A percentile compares a stretch with the other conserved stretches of the same genome.
Conservation (phyloP, 1,140 invertebrate genomes). For the Bathynomus jamesi region DNA sequence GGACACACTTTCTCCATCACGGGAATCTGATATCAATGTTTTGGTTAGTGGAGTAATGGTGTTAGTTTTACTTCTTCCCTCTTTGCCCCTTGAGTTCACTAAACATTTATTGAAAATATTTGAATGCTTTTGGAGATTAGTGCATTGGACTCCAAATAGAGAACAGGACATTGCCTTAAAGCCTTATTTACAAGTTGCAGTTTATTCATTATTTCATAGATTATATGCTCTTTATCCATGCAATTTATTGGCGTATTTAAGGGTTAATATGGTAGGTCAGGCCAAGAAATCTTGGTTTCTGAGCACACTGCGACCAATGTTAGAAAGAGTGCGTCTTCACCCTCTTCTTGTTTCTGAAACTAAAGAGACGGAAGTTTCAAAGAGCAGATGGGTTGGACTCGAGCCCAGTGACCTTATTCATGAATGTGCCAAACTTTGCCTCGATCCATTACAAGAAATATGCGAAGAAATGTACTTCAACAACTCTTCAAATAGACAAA, state of each 20-base stretch:
- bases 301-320: conserved; percentile 44
- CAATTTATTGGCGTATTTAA: neutral
- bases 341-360: conserved; percentile 45
- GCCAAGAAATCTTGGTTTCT: conserved; percentile 31
- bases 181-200: neutral
- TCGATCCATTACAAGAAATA: conserved; percentile 46
- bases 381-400: conserved; percentile 44
- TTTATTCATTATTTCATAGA: neutral
- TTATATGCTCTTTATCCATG: neutral
- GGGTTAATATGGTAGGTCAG: neutral
- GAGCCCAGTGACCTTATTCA: conserved; percentile 47
- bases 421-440: conserved; percentile 46
- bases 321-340: conserved; percentile 47
- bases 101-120: neutral
- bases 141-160: neutral
- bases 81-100: neutral
- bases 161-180: neutral
- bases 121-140: neutral
- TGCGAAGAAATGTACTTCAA: conserved; percentile 38
- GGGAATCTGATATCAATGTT: neutral
- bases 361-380: conserved; percentile 45
- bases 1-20: neutral
- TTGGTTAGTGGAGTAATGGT: neutral
- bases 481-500: neutral
- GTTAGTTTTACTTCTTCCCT: neutral